A percentile compares a stretch with the other conserved stretches of the same genome.
Evolutionary conservation across 1,140 invertebrate genomes (phyloP).

Genomic region (Trichonephila clavata): DNA sequence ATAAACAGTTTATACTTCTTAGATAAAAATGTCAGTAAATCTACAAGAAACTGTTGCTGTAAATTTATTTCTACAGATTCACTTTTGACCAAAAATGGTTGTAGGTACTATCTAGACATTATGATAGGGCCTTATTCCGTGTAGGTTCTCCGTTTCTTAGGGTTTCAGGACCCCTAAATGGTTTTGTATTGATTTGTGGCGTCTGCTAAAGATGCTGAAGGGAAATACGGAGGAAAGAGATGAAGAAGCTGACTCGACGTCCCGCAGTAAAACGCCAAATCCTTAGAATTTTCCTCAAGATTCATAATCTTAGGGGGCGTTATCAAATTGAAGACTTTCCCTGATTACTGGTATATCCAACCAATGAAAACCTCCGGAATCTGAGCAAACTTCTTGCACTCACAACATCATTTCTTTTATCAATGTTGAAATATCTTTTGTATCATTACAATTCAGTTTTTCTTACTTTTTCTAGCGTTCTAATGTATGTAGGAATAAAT

Average conservation of each 20-base stretch:
- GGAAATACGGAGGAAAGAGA: constrained; percentile 1
- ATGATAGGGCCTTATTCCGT: background rate
- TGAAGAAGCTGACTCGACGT: constrained; percentile 67
- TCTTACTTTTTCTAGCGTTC: too few species aligned
- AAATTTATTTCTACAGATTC: too few species aligned
- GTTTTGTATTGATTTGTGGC: constrained; percentile 75
- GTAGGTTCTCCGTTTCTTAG: constrained; percentile 63
- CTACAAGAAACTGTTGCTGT: too few species aligned
- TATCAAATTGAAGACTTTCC: constrained; percentile 48
- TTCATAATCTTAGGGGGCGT: constrained; percentile 59
- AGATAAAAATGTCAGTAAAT: too few species aligned
- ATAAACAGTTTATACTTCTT: too few species aligned
- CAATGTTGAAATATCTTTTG: too few species aligned
- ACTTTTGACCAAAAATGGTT: constrained; percentile 32
- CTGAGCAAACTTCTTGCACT: background rate
- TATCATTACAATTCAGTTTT: too few species aligned
- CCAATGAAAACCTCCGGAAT: background rate
- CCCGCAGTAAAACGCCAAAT: constrained; percentile 69
- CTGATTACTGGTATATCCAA: background rate
- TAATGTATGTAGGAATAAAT: too few species aligned
- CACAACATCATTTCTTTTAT: too few species aligned
- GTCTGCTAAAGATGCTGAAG: constrained; percentile 72
- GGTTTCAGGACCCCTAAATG: constrained; percentile 66
- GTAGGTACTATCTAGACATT: background rate
- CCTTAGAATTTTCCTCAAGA: constrained; percentile 52